phyloP scores from a whole-genome alignment of 2,888 invertebrate genomes.

The Pardosa pseudoannulata region DNA sequence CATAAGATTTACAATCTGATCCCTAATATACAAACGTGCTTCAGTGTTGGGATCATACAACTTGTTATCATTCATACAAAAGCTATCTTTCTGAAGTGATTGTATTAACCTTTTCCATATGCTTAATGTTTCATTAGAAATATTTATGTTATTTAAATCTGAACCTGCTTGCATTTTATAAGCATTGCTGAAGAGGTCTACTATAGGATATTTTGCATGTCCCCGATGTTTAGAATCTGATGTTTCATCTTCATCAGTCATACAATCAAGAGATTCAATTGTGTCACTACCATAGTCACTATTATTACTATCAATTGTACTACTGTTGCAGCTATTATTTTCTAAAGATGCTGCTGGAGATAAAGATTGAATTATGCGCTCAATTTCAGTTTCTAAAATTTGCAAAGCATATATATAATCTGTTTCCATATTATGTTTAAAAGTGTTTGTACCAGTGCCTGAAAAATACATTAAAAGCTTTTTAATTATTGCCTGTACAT shows the following conservation, averaged over 20 bases:
- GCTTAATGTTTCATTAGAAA: conserved; percentile 86
- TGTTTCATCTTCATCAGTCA: conserved; percentile 71
- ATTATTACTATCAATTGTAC: conserved; percentile 73
- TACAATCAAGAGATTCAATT: conserved; percentile 71
- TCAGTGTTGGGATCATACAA: conserved; percentile 51
- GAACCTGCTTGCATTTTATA: conserved; percentile 23
- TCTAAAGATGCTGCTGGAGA: conserved; percentile 64
- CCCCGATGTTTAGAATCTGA: conserved; percentile 39
- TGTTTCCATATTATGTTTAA: conserved; percentile 45
- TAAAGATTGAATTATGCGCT: conserved; percentile 71
- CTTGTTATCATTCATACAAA: conserved; percentile 55
- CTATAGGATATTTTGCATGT: conserved; percentile 27
- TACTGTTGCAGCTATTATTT: conserved; percentile 69
- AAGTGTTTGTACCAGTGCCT: conserved; percentile 26
- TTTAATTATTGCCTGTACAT: conserved; percentile 62
- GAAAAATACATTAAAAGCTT: conserved; percentile 59
- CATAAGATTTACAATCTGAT: conserved; percentile 74
- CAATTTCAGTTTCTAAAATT: conserved; percentile 73
- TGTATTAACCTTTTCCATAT: conserved; percentile 91
- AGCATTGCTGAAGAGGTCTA: conserved; percentile 28
- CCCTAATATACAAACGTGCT: conserved; percentile 72
- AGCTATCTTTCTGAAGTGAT: conserved; percentile 80
- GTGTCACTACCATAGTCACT: conserved; percentile 74
- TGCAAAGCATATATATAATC: conserved; percentile 55
- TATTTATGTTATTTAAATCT: conserved; percentile 73